Evolutionary conservation across 2,888 invertebrate species (phyloP).

Genomic region (Xestia xanthographa): DNA sequence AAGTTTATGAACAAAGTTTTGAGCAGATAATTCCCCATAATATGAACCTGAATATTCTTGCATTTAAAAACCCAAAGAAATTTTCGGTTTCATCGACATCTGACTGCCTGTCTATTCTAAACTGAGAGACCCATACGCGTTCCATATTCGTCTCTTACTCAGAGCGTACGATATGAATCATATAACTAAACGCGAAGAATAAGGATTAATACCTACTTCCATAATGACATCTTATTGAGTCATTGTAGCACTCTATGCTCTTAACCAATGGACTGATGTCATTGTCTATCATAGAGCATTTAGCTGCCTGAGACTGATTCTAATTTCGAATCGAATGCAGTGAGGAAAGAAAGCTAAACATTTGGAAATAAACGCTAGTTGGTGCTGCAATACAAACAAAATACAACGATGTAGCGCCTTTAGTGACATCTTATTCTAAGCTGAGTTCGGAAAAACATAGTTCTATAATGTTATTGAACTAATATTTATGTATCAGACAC

Average conservation of each 20-base stretch:
- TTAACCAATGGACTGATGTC: slow-evolving; percentile 49
- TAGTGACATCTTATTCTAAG: not conserved
- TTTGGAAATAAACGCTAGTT: not conserved
- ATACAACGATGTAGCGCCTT: too few species aligned
- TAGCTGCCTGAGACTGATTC: slow-evolving; percentile 22
- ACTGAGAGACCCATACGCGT: not conserved
- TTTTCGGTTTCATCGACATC: not conserved
- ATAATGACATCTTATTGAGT: slow-evolving; percentile 46
- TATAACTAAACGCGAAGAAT: slow-evolving; percentile 40
- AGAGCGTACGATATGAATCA: slow-evolving; percentile 44
- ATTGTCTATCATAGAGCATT: slow-evolving; percentile 41
- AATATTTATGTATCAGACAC: not conserved
- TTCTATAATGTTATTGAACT: not conserved
- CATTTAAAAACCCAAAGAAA: not conserved
- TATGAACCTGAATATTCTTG: not conserved
- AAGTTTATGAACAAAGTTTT: not conserved
- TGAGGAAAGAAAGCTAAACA: not conserved
- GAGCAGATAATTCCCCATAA: not conserved
- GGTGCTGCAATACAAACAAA: not conserved
- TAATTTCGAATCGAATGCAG: not conserved
- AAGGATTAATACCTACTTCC: slow-evolving; percentile 38
- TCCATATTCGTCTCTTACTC: slow-evolving; percentile 2
- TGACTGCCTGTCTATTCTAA: not conserved
- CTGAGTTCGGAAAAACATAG: not conserved
- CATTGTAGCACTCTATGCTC: slow-evolving; percentile 42